Conservation (phyloP, 2,797 vertebrate genomes). For the Cyprinodon diabolis region DNA sequence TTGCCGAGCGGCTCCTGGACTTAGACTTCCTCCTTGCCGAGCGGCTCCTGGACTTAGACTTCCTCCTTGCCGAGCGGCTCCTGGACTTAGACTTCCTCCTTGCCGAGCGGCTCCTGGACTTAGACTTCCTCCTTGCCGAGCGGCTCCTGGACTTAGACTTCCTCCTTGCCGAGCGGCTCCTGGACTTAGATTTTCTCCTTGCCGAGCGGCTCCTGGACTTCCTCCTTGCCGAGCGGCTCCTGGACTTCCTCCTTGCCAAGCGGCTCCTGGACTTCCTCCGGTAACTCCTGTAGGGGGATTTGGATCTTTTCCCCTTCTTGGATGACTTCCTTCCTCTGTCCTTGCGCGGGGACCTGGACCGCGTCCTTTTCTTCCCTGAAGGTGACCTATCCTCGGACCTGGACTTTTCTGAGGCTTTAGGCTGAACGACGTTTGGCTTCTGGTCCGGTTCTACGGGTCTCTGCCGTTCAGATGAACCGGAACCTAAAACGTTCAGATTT, state of each 20-base stretch:
- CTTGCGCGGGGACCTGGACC: constrained; percentile 55
- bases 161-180: constrained; percentile 70
- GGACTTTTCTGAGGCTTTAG: neutral
- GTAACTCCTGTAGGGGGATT: constrained; percentile 43
- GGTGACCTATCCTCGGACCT: constrained; percentile 38
- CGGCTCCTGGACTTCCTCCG: constrained; percentile 63
- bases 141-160: no score
- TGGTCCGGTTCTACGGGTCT: constrained; percentile 9
- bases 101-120: no score
- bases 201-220: no score
- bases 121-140: no score
- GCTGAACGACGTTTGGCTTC: constrained; percentile 20
- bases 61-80: no score
- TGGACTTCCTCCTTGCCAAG: no score
- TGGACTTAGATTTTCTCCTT: constrained; percentile 59
- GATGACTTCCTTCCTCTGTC: constrained; percentile 71
- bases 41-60: no score
- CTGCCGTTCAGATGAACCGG: neutral
- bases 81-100: no score
- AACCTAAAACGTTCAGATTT: constrained; percentile 15
- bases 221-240: no score
- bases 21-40: no score
- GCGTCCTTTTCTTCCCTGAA: constrained; percentile 48
- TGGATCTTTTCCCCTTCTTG: constrained; percentile 58
- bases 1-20: no score